phyloP scores from a whole-genome alignment of 2,888 invertebrate genomes.

The Thereva unica region DNA sequence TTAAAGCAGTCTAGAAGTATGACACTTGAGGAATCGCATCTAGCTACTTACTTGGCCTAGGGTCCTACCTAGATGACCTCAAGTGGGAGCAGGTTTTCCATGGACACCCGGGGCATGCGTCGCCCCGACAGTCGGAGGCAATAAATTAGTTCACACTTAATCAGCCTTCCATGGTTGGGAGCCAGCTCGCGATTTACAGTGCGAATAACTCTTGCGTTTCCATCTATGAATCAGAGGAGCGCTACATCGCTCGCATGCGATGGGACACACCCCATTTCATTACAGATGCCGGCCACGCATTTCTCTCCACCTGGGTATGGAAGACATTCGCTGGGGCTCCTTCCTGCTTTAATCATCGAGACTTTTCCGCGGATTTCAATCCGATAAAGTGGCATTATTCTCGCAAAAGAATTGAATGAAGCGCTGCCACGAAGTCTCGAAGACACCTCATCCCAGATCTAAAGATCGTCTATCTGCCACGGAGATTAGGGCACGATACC shows the following conservation, averaged over 20 bases:
- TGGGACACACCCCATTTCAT: slow-evolving; percentile 38
- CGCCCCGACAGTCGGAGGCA: slow-evolving; percentile 13
- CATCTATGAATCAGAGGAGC: slow-evolving; percentile 29
- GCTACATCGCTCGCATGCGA: background rate
- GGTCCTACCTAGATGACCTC: slow-evolving; percentile 2
- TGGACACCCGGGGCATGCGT: background rate
- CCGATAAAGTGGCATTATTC: background rate
- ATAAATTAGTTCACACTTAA: slow-evolving; percentile 24
- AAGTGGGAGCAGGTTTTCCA: too few relatives aligned
- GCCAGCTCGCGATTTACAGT: slow-evolving; percentile 12
- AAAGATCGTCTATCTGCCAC: background rate
- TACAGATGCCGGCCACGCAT: slow-evolving; percentile 41
- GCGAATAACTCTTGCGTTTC: slow-evolving; percentile 14
- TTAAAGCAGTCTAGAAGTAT: slow-evolving; percentile 18
- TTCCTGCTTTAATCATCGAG: slow-evolving; percentile 16
- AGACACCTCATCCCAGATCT: slow-evolving; percentile 9
- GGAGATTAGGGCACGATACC: slow-evolving; percentile 2
- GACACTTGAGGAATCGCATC: background rate
- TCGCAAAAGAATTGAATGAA: slow-evolving; percentile 7
- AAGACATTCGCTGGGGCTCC: slow-evolving; percentile 20
- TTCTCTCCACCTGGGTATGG: slow-evolving; percentile 34
- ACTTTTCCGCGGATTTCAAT: background rate
- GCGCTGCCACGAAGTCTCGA: background rate
- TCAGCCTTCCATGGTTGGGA: slow-evolving; percentile 16
- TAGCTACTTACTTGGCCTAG: too few relatives aligned